These are phyloP conservation scores for Loxodonta africana DNA, from an alignment of 2,113 vertebrate genomes.

Conservation along the genomic window DNA sequence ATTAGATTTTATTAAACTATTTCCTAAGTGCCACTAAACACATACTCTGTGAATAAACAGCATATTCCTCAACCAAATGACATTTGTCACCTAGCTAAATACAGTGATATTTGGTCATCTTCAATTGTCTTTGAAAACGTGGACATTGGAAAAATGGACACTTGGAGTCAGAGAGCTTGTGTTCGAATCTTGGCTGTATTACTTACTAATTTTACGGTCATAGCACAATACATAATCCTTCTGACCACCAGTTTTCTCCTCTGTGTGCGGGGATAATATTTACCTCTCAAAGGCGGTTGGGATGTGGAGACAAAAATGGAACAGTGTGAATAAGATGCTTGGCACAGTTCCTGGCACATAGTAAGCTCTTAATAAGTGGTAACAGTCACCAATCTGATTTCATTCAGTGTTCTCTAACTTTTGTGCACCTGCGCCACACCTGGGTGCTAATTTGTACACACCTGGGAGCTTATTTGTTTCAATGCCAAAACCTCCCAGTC, in stretches of 20 bases:
- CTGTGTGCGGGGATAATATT: background rate
- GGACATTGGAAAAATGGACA: conserved; percentile 30
- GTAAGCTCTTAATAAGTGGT: background rate
- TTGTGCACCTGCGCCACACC: background rate
- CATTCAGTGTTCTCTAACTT: background rate
- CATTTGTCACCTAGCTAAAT: conserved; percentile 84
- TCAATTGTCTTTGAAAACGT: conserved; percentile 5
- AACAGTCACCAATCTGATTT: background rate
- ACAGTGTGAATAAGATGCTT: conserved; percentile 47
- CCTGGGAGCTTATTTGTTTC: background rate
- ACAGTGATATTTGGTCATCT: conserved; percentile 58
- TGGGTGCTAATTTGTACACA: background rate
- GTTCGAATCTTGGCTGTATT: conserved; percentile 1
- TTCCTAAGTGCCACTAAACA: conserved; percentile 83
- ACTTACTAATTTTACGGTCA: conserved; percentile 32
- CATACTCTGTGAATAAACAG: conserved; percentile 80
- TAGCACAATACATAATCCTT: background rate
- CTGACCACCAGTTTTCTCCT: conserved; percentile 30
- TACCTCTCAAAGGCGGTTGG: background rate
- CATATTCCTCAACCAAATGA: conserved; percentile 76
- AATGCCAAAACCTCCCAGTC: conserved; percentile 33
- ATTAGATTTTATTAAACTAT: conserved; percentile 86
- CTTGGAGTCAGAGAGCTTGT: background rate
- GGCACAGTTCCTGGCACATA: background rate
- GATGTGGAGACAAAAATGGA: conserved; percentile 39